Evolutionary conservation across 30 jellyfish, hydroid and myxozoan genomes (phyloP).

Genomic region (Nemopilema nomurai): DNA sequence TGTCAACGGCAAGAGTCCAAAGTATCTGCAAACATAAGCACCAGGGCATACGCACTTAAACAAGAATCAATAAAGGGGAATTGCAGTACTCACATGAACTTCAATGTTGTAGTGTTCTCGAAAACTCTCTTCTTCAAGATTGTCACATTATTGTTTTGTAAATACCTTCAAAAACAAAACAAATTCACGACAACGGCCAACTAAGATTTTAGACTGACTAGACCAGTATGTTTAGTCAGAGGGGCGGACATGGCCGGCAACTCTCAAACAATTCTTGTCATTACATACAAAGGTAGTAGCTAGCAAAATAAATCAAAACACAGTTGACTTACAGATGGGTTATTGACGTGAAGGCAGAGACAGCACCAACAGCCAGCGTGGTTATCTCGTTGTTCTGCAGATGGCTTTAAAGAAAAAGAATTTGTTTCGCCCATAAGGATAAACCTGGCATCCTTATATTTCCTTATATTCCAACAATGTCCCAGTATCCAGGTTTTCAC

Average conservation of each 20-base stretch:
- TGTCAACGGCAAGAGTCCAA: too few species aligned
- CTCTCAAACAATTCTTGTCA: too few species aligned
- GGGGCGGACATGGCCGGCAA: too few species aligned
- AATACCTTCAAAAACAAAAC: conserved; percentile 11
- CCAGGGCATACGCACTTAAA: too few species aligned
- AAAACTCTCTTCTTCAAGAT: conserved; percentile 52
- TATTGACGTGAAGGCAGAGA: conserved; percentile 33
- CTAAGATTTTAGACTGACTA: background rate
- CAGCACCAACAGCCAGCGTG: conserved; percentile 38
- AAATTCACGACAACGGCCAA: background rate
- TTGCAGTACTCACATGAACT: conserved; percentile 33
- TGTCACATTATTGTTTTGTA: conserved; percentile 50
- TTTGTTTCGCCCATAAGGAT: background rate
- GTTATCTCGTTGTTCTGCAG: conserved; percentile 55
- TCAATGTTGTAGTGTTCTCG: conserved; percentile 19
- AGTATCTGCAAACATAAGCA: too few species aligned
- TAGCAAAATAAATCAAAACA: too few species aligned
- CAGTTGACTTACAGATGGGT: conserved; percentile 46
- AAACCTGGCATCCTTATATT: background rate
- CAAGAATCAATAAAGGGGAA: too few species aligned
- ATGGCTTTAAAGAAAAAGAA: conserved; percentile 23
- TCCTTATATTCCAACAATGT: too few species aligned
- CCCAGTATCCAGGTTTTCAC: too few species aligned
- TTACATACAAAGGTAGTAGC: too few species aligned
- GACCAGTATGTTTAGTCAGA: too few species aligned